These are phyloP conservation scores for Halocaridina rubra DNA, from an alignment of 2,888 invertebrate species.

Conservation along the genomic window DNA sequence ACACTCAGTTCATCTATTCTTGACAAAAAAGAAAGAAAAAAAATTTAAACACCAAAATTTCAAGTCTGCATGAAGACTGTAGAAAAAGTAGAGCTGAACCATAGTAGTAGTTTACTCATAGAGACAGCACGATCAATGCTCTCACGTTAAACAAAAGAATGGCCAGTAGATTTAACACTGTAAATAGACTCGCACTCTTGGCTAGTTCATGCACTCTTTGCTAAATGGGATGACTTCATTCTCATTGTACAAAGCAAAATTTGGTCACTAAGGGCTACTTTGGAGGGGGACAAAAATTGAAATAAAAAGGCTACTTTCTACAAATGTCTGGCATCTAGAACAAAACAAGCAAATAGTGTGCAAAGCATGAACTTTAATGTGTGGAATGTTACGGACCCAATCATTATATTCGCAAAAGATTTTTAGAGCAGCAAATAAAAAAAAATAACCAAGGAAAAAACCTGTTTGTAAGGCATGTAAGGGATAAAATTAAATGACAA, in stretches of 20 bases:
- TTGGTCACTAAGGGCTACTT: constrained; percentile 37
- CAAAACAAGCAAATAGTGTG: constrained; percentile 53
- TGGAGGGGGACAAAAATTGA: constrained; percentile 32
- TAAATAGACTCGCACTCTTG: constrained; percentile 48
- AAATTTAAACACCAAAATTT: constrained; percentile 41
- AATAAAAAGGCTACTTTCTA: constrained; percentile 48
- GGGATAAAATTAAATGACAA: constrained; percentile 56
- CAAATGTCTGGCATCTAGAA: constrained; percentile 50
- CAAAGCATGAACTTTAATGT: constrained; percentile 52
- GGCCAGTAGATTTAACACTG: constrained; percentile 41
- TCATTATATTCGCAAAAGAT: neutral
- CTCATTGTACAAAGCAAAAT: constrained; percentile 53
- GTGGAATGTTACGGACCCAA: constrained; percentile 57
- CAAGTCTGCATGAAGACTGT: constrained; percentile 41
- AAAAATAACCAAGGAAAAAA: constrained; percentile 15
- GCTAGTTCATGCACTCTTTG: constrained; percentile 47
- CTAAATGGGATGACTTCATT: constrained; percentile 41
- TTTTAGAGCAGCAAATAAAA: neutral
- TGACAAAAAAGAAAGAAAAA: constrained; percentile 5
- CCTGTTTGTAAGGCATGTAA: constrained; percentile 32
- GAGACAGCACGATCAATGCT: constrained; percentile 45
- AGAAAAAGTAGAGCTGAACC: constrained; percentile 49
- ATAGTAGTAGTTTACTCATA: constrained; percentile 52
- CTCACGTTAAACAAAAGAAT: constrained; percentile 52
- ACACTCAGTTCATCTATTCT: constrained; percentile 45